phyloP scores from a whole-genome alignment of 37 sponge, comb jelly and placozoan species.

The Oscarella lobularis region DNA sequence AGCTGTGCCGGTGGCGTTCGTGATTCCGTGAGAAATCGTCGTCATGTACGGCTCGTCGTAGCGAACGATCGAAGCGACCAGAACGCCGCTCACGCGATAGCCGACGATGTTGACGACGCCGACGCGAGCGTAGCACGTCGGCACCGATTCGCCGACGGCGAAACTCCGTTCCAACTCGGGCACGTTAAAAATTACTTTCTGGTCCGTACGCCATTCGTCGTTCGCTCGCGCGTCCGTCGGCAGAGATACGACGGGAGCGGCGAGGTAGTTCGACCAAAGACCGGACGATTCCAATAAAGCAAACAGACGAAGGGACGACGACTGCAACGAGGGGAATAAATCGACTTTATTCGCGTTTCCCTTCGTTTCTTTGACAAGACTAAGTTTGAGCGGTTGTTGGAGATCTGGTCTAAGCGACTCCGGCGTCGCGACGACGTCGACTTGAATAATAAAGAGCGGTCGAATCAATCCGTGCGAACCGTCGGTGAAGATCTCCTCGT shows the following conservation, averaged over 20 bases:
- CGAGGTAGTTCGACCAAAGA: not conserved
- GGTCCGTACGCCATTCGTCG: not conserved
- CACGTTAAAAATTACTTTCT: not conserved
- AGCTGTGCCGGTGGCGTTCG: not conserved
- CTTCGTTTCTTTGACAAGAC: too few relatives aligned
- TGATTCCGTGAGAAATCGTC: not conserved
- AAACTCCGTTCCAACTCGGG: not conserved
- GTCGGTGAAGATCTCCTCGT: not conserved
- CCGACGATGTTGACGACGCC: not conserved
- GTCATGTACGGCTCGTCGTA: not conserved
- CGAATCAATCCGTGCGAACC: not conserved
- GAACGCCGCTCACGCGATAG: not conserved
- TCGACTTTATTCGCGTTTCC: too few relatives aligned
- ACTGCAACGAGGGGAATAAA: too few relatives aligned
- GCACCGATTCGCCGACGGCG: not conserved
- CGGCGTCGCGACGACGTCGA: not conserved
- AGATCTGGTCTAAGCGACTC: not conserved
- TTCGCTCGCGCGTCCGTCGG: not conserved
- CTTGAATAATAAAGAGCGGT: not conserved
- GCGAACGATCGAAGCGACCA: not conserved
- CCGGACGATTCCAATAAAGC: not conserved
- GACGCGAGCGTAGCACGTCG: not conserved
- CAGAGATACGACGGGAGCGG: too few relatives aligned
- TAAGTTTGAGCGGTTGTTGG: not conserved
- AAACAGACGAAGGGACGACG: not conserved